These are phyloP conservation scores for Procambarus clarkii DNA, from an alignment of 1,140 invertebrate species.

Conservation along the genomic window DNA sequence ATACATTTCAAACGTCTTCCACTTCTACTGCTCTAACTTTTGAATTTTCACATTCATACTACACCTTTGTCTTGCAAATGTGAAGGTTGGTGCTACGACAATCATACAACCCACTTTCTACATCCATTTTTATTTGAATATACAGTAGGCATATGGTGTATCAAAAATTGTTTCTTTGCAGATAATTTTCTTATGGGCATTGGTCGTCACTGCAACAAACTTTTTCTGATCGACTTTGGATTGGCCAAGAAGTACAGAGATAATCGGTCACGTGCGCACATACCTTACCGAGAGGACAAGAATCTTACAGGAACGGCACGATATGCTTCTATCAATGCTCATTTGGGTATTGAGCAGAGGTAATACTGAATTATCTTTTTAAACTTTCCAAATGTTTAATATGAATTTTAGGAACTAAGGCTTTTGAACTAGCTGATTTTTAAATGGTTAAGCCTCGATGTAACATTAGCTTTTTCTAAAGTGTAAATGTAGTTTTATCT, in stretches of 20 bases:
- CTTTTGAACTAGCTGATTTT: too few relatives aligned
- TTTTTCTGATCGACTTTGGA: constrained; percentile 82
- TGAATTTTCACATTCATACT: too few relatives aligned
- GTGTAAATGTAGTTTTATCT: too few relatives aligned
- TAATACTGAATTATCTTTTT: constrained; percentile 17
- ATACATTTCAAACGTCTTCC: too few relatives aligned
- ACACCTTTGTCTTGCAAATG: too few relatives aligned
- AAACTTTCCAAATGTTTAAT: too few relatives aligned
- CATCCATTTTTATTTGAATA: neutral
- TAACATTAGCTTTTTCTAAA: too few relatives aligned
- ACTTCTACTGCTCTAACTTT: too few relatives aligned
- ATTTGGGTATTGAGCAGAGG: constrained; percentile 79
- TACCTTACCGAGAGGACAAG: constrained; percentile 82
- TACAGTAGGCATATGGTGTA: neutral
- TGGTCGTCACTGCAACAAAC: constrained; percentile 75
- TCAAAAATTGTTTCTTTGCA: constrained; percentile 56
- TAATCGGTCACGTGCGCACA: constrained; percentile 79
- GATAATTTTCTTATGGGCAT: constrained; percentile 79
- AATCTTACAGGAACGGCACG: constrained; percentile 82
- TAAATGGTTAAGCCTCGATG: too few relatives aligned
- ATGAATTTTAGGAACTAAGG: too few relatives aligned
- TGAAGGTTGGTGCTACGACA: too few relatives aligned
- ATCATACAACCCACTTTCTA: too few relatives aligned
- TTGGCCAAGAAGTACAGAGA: constrained; percentile 82
- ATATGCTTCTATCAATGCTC: constrained; percentile 82